A percentile compares a stretch with the other conserved stretches of the same genome.
Evolutionary conservation across 2,797 vertebrate species (phyloP).

Genomic region (Syncerus caffer): DNA sequence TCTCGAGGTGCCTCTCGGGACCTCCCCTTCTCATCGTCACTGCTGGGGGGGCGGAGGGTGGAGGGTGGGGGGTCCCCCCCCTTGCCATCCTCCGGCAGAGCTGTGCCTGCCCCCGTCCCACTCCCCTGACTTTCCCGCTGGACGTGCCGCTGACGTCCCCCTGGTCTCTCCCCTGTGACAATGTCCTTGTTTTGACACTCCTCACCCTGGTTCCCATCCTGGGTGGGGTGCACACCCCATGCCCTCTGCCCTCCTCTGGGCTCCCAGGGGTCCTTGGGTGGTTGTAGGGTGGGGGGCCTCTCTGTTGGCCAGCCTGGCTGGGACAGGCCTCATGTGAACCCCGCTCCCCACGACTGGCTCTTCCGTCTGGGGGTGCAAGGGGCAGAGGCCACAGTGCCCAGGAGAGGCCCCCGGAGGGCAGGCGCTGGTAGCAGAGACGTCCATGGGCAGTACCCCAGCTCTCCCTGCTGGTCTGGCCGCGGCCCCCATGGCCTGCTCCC

Average conservation of each 20-base stretch:
- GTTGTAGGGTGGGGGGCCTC: not conserved
- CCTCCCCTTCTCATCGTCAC: slow-evolving; percentile 27
- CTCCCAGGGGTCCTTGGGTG: slow-evolving; percentile 11
- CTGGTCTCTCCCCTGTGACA: slow-evolving; percentile 11
- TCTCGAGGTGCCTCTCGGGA: slow-evolving; percentile 51
- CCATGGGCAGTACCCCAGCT: not conserved
- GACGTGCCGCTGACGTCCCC: not conserved
- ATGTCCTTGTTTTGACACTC: not conserved
- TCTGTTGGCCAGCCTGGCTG: slow-evolving; percentile 5
- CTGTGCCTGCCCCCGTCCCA: slow-evolving; percentile 1
- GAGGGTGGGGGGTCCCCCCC: not conserved
- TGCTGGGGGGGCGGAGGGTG: not conserved
- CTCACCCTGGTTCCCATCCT: not conserved
- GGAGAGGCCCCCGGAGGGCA: not conserved
- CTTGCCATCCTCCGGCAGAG: not conserved
- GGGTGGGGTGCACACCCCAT: not conserved
- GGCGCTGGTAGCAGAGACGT: not conserved
- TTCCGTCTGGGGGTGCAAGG: slow-evolving; percentile 10
- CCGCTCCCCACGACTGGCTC: not conserved
- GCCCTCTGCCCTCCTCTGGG: not conserved
- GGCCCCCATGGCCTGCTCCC: not conserved
- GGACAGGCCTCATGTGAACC: not conserved
- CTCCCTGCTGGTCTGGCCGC: not conserved
- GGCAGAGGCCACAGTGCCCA: slow-evolving; percentile 31
- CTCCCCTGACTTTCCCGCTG: not conserved